Evolutionary conservation across 2,113 vertebrate species (phyloP).

Genomic region (Leucopternis melanops): DNA sequence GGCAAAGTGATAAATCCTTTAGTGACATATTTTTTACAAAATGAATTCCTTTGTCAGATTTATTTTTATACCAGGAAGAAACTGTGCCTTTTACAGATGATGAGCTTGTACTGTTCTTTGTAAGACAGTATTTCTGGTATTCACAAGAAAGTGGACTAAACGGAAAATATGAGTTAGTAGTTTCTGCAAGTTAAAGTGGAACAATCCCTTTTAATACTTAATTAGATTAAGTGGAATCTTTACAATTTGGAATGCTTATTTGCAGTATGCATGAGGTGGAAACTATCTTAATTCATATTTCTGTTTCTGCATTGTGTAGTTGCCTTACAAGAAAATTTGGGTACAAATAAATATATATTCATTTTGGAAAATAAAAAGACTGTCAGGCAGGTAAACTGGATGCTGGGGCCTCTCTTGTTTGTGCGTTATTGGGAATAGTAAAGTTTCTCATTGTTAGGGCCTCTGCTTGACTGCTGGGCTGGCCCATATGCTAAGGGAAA

Average conservation of each 20-base stretch:
- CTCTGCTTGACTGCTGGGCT: neutral
- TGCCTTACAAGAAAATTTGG: neutral
- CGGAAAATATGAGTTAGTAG: neutral
- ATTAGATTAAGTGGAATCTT: conserved; percentile 38
- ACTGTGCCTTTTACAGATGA: conserved; percentile 32
- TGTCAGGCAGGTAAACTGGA: neutral
- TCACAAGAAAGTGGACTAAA: conserved; percentile 1
- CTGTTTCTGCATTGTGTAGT: neutral
- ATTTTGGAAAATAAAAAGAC: neutral
- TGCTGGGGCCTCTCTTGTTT: neutral
- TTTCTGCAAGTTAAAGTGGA: conserved; percentile 28
- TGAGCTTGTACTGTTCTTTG: neutral
- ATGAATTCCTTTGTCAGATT: conserved; percentile 45
- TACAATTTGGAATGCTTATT: neutral
- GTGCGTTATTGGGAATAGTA: neutral
- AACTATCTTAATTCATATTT: neutral
- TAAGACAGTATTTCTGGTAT: neutral
- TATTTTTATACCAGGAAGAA: conserved; percentile 50
- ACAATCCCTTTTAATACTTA: conserved; percentile 27
- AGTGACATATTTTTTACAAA: conserved; percentile 7
- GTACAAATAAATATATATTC: neutral
- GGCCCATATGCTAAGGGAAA: neutral
- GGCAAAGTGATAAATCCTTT: neutral
- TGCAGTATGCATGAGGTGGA: neutral
- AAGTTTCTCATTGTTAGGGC: neutral